phyloP scores from a whole-genome alignment of 2,888 invertebrate genomes.

The Encarsia formosa region DNA sequence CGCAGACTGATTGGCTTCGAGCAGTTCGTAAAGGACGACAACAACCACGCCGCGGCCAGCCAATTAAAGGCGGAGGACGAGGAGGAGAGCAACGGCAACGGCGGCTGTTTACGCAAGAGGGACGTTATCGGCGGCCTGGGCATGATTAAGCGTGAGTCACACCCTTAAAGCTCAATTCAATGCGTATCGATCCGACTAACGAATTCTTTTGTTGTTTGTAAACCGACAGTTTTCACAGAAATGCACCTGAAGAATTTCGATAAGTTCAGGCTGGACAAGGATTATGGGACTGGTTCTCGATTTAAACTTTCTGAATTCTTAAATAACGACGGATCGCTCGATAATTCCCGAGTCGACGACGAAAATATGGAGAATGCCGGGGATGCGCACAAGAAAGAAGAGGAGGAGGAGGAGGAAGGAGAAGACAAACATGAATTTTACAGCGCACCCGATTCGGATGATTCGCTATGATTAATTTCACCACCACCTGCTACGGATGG shows the following conservation, averaged over 20 bases:
- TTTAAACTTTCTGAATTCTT: too few species aligned
- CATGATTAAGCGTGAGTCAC: background rate
- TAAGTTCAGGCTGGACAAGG: too few species aligned
- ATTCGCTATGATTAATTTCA: constrained; percentile 4
- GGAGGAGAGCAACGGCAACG: background rate
- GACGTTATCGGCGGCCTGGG: background rate
- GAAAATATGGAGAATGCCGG: background rate
- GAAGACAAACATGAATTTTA: constrained; percentile 11
- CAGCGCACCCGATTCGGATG: constrained; percentile 10
- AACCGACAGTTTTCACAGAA: too few species aligned
- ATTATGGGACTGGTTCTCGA: too few species aligned
- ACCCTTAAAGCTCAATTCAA: background rate
- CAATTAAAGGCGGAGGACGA: background rate
- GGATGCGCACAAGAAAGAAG: background rate
- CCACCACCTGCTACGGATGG: too few species aligned
- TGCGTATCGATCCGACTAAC: too few species aligned
- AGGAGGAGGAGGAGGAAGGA: too few species aligned
- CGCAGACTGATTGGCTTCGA: constrained; percentile 17
- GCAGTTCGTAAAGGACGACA: background rate
- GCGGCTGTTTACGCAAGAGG: background rate
- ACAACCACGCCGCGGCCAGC: too few species aligned
- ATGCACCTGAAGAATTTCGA: too few species aligned
- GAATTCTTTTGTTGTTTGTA: too few species aligned
- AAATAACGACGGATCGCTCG: too few species aligned
- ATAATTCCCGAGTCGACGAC: background rate